These are phyloP conservation scores for Telmatherina bonti DNA, from an alignment of 2,797 vertebrate genomes.

Conservation along the genomic window DNA sequence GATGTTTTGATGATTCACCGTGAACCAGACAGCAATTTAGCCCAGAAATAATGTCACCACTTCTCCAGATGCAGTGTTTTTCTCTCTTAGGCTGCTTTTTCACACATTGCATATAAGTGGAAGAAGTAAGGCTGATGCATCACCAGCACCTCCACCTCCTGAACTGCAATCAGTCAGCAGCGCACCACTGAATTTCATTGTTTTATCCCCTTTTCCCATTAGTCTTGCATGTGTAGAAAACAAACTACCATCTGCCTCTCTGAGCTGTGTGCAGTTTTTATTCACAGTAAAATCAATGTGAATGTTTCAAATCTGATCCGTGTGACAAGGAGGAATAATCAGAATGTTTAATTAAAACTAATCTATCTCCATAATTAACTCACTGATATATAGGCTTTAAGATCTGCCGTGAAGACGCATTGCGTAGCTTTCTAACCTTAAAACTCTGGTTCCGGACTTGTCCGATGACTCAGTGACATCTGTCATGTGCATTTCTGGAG, in stretches of 20 bases:
- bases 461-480: too few species aligned
- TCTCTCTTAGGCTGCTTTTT: slow-evolving; percentile 12
- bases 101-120: slow-evolving; percentile 6
- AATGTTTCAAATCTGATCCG: too few species aligned
- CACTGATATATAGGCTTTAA: too few species aligned
- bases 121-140: background rate
- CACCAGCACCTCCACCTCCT: slow-evolving; percentile 11
- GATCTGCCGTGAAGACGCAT: too few species aligned
- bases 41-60: too few species aligned
- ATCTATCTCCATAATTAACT: too few species aligned
- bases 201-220: slow-evolving; percentile 5
- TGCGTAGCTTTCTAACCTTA: too few species aligned
- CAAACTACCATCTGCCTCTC: slow-evolving; percentile 8
- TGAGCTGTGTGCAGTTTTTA: slow-evolving; percentile 3
- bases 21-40: slow-evolving; percentile 17
- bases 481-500: too few species aligned
- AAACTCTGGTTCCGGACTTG: too few species aligned
- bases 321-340: background rate
- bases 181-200: background rate
- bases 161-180: slow-evolving; percentile 14
- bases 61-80: slow-evolving; percentile 7
- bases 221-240: slow-evolving; percentile 15
- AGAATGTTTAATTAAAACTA: background rate
- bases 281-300: background rate
- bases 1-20: slow-evolving; percentile 52